phyloP scores from a whole-genome alignment of 2,113 vertebrate genomes.

The Macquaria ambigua region DNA sequence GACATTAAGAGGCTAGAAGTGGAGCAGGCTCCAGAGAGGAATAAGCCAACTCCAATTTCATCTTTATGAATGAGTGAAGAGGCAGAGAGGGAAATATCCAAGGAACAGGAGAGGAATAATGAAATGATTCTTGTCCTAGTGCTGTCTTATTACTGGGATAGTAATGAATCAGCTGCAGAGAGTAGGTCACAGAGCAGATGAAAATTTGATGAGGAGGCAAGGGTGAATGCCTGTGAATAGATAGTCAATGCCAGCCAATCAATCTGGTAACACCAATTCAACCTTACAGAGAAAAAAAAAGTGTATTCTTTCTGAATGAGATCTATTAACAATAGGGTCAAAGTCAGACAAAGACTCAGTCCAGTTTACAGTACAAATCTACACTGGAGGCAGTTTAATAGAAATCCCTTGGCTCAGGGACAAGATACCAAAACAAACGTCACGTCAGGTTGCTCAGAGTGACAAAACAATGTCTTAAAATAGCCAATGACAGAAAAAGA shows the following conservation, averaged over 20 bases:
- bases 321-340: background rate
- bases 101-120: conserved; percentile 73
- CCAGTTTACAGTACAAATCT: background rate
- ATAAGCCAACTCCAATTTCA: conserved; percentile 68
- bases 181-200: conserved; percentile 53
- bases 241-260: conserved; percentile 24
- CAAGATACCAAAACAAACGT: background rate
- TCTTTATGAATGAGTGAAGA: conserved; percentile 74
- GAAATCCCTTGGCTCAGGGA: no score
- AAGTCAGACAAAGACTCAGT: conserved; percentile 2
- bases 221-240: conserved; percentile 36
- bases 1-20: conserved; percentile 64
- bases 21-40: conserved; percentile 70
- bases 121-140: conserved; percentile 59
- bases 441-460: background rate
- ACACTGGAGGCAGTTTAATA: background rate
- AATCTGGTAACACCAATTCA: conserved; percentile 15
- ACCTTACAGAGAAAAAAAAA: background rate
- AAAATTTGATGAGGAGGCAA: conserved; percentile 64
- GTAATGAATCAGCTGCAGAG: conserved; percentile 59
- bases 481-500: background rate
- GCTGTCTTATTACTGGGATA: conserved; percentile 48
- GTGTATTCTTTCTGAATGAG: background rate
- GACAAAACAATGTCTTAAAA: background rate
- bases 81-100: conserved; percentile 60